These are phyloP conservation scores for Drosophila macrothrix DNA, from an alignment of 2,888 invertebrate genomes.

Conservation along the genomic window DNA sequence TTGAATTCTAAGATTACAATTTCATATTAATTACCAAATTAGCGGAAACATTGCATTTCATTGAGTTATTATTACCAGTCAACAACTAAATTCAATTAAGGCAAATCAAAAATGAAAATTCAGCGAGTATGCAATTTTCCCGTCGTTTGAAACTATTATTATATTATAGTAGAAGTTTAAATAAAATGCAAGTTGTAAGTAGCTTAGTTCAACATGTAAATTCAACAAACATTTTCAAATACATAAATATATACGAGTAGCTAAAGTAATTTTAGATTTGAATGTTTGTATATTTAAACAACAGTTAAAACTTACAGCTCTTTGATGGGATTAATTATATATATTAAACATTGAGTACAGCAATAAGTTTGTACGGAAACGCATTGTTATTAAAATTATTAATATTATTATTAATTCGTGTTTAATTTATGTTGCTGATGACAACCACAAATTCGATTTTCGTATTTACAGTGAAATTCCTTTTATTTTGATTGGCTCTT, in stretches of 20 bases:
- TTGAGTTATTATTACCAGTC: conserved; percentile 15
- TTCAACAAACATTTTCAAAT: conserved; percentile 5
- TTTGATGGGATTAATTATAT: conserved; percentile 44
- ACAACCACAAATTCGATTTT: conserved; percentile 57
- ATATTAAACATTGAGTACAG: conserved; percentile 29
- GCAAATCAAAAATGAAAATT: not conserved
- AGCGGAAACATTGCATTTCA: conserved; percentile 3
- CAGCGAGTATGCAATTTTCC: conserved; percentile 1
- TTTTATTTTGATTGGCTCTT: conserved; percentile 24
- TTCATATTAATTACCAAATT: conserved; percentile 12
- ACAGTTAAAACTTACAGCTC: conserved; percentile 70
- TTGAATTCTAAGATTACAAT: conserved; percentile 15
- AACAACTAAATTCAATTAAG: not conserved
- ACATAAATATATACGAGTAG: not conserved
- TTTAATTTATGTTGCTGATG: conserved; percentile 12
- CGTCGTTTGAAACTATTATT: not conserved
- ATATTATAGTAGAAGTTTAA: not conserved
- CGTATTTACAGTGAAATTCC: conserved; percentile 41
- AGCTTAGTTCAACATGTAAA: conserved; percentile 5
- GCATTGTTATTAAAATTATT: conserved; percentile 9
- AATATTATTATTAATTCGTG: conserved; percentile 3
- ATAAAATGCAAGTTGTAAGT: conserved; percentile 2
- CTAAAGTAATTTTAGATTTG: conserved; percentile 27
- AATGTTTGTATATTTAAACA: conserved; percentile 28
- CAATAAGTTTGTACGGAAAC: conserved; percentile 6